phyloP scores from a whole-genome alignment of 2,888 invertebrate species.

The Patella depressa region DNA sequence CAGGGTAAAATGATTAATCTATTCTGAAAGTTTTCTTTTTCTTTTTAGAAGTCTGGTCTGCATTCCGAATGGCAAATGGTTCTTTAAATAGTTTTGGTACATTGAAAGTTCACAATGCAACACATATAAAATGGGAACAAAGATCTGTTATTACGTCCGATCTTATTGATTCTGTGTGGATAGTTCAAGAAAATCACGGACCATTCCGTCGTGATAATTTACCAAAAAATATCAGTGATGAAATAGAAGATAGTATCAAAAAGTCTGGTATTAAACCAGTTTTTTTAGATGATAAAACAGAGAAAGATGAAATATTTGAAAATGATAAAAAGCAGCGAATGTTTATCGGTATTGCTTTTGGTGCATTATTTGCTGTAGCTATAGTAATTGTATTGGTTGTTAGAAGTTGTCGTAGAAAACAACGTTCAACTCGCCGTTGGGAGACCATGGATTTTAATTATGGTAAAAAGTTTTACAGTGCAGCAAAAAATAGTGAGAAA shows the following conservation, averaged over 20 bases:
- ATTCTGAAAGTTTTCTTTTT: background rate
- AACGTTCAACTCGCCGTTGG: constrained; percentile 33
- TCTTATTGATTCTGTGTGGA: constrained; percentile 49
- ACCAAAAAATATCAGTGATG: constrained; percentile 32
- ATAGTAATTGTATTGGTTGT: constrained; percentile 20
- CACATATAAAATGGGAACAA: constrained; percentile 52
- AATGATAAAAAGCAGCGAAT: constrained; percentile 27
- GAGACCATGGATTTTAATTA: constrained; percentile 43
- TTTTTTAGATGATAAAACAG: constrained; percentile 23
- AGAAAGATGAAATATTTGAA: constrained; percentile 11
- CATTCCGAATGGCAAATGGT: constrained; percentile 39
- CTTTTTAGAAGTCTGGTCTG: constrained; percentile 48
- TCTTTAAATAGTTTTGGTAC: constrained; percentile 42
- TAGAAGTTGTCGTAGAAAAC: constrained; percentile 21
- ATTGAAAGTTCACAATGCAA: constrained; percentile 47
- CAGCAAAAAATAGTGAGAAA: constrained; percentile 27
- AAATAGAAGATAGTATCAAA: constrained; percentile 34
- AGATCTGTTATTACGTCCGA: constrained; percentile 28
- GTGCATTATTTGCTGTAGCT: constrained; percentile 21
- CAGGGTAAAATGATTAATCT: no score
- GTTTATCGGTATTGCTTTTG: constrained; percentile 26
- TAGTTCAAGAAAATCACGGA: constrained; percentile 44
- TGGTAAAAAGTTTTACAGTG: constrained; percentile 40
- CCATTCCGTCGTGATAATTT: constrained; percentile 39
- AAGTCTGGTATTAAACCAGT: constrained; percentile 34